Percentiles rank a stretch among this genome's conserved stretches.
These are phyloP conservation scores for Drosophila nigricruria DNA, from an alignment of 2,888 invertebrate species.

Conservation along the genomic window DNA sequence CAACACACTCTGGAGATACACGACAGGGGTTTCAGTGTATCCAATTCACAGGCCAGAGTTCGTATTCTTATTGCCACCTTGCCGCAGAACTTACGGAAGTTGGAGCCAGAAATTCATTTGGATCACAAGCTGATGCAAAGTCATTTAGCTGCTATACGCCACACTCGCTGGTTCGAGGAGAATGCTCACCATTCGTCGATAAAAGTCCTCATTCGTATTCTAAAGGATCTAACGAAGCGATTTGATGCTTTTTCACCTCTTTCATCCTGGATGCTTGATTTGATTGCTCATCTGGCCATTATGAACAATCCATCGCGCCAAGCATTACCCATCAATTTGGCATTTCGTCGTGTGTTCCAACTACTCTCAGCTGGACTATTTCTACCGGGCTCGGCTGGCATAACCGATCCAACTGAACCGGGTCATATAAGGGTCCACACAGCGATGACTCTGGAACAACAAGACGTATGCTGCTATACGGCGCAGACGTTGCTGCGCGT, in stretches of 20 bases:
- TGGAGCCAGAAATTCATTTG: slow-evolving; percentile 94
- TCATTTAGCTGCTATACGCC: slow-evolving; percentile 96
- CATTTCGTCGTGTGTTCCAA: slow-evolving; percentile 95
- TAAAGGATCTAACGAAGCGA: slow-evolving; percentile 95
- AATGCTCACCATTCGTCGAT: slow-evolving; percentile 98
- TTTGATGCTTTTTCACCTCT: slow-evolving; percentile 96
- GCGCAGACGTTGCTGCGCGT: slow-evolving; percentile 95
- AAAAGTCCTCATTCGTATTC: slow-evolving; percentile 95
- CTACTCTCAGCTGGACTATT: slow-evolving; percentile 97
- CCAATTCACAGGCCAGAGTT: slow-evolving; percentile 93
- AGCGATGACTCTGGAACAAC: slow-evolving; percentile 94
- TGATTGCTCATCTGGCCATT: slow-evolving; percentile 97
- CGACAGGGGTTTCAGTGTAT: slow-evolving; percentile 95
- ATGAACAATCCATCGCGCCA: slow-evolving; percentile 98
- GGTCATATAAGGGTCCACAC: slow-evolving; percentile 96
- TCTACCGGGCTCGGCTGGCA: slow-evolving; percentile 96
- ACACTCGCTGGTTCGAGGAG: slow-evolving; percentile 99
- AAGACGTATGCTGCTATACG: slow-evolving; percentile 96
- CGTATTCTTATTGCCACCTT: slow-evolving; percentile 96
- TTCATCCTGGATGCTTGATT: slow-evolving; percentile 98
- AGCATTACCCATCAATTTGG: slow-evolving; percentile 95
- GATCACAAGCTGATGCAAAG: slow-evolving; percentile 92
- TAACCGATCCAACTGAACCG: slow-evolving; percentile 97
- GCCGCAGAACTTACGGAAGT: slow-evolving; percentile 95
- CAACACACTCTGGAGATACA: slow-evolving; percentile 86